Conservation (phyloP, 2,888 invertebrate genomes). For the Synanthedon tipuliformis region DNA sequence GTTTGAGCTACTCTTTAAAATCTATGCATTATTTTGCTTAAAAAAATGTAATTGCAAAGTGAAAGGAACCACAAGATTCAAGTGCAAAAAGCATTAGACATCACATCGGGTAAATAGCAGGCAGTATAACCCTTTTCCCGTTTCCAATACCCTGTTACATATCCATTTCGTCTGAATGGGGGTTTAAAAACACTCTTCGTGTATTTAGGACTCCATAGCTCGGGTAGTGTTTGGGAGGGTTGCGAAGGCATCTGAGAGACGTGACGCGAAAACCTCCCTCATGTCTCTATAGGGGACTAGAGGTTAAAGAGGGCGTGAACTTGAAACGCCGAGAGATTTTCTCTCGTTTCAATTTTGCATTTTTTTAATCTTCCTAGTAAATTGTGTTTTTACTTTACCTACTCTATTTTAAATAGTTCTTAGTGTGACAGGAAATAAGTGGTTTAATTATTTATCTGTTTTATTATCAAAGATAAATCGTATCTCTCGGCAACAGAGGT, state of each 20-base stretch:
- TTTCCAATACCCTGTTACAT: conserved; percentile 12
- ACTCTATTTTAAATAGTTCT: no score
- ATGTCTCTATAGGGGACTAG: conserved; percentile 8
- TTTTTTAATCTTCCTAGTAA: no score
- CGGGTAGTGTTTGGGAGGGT: conserved; percentile 1
- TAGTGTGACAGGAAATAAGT: no score
- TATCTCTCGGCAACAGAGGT: no score
- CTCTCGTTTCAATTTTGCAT: no score
- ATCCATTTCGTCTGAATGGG: conserved; percentile 29
- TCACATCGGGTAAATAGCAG: background rate
- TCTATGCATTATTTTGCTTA: no score
- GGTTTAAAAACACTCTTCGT: conserved; percentile 50
- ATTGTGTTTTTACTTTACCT: no score
- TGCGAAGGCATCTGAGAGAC: conserved; percentile 7
- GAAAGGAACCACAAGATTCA: background rate
- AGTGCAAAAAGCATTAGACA: background rate
- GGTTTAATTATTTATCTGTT: no score
- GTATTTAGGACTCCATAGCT: conserved; percentile 28
- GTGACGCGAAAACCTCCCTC: conserved; percentile 10
- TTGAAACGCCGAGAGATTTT: background rate
- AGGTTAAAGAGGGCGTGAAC: background rate
- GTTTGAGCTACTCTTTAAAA: no score
- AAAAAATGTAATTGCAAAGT: no score
- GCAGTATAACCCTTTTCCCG: background rate
- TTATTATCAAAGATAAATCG: no score